phyloP scores from a whole-genome alignment of 2,888 invertebrate genomes.

The Lutraria lutraria region DNA sequence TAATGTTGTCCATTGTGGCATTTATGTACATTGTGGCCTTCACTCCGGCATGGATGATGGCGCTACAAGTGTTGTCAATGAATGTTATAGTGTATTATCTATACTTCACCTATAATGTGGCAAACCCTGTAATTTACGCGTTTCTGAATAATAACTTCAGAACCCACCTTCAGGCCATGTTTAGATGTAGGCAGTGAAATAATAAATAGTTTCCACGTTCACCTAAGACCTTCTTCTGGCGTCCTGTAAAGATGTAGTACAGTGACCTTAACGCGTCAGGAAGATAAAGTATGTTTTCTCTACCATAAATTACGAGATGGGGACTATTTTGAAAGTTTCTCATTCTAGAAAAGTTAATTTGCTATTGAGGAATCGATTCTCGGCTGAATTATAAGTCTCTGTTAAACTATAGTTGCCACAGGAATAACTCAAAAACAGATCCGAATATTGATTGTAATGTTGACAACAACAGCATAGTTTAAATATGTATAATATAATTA shows the following conservation, averaged over 20 bases:
- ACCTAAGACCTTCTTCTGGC: neutral
- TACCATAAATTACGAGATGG: neutral
- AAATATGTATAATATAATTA: too few relatives aligned
- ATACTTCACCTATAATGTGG: conserved; percentile 86
- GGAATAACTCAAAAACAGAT: neutral
- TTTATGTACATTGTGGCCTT: conserved; percentile 86
- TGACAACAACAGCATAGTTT: too few relatives aligned
- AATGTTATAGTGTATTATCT: conserved; percentile 84
- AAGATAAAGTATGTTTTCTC: neutral
- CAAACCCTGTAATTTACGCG: conserved; percentile 86
- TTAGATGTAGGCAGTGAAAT: conserved; percentile 47
- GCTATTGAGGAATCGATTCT: neutral
- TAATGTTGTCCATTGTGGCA: conserved; percentile 86
- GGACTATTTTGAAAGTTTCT: neutral
- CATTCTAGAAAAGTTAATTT: neutral
- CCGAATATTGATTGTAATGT: neutral
- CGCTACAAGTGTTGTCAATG: conserved; percentile 77
- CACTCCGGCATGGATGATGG: conserved; percentile 85
- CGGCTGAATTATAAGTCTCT: neutral
- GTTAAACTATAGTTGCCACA: neutral
- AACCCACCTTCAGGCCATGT: conserved; percentile 63
- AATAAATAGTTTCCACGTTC: neutral
- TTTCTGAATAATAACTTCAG: conserved; percentile 84
- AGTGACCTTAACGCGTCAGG: neutral
- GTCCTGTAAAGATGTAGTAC: neutral